Percentiles rank a stretch among this genome's conserved stretches.
These are phyloP conservation scores for Mylabris sibirica DNA, from an alignment of 2,888 invertebrate species.

Conservation along the genomic window DNA sequence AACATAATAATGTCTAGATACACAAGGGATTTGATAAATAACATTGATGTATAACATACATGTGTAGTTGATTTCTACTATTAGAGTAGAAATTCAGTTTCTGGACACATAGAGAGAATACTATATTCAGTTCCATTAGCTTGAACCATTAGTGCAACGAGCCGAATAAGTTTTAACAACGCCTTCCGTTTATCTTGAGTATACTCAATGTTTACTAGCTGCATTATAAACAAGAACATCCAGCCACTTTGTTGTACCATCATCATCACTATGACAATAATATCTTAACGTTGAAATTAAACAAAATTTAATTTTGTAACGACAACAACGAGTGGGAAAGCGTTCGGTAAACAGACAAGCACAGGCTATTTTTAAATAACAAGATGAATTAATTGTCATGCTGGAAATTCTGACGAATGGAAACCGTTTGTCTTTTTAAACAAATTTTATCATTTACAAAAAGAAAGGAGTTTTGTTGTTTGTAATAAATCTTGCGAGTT, in stretches of 20 bases:
- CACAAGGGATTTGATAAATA: constrained; percentile 12
- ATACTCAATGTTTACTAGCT: constrained; percentile 28
- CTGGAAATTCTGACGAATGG: neutral
- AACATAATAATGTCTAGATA: neutral
- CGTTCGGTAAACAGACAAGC: neutral
- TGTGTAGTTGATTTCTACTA: constrained; percentile 22
- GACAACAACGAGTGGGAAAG: neutral
- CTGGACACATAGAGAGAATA: constrained; percentile 17
- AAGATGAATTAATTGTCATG: neutral
- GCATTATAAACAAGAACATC: constrained; percentile 19
- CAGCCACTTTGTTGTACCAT: neutral
- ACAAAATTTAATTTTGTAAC: neutral
- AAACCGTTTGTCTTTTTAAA: neutral
- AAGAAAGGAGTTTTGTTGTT: neutral
- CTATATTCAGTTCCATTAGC: constrained; percentile 37
- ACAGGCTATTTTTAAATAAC: neutral
- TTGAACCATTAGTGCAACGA: constrained; percentile 35
- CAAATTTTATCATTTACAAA: constrained; percentile 4
- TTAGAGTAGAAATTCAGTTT: constrained; percentile 31
- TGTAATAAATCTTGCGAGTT: constrained; percentile 7
- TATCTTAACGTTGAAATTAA: neutral
- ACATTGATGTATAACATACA: constrained; percentile 15
- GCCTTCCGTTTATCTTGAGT: constrained; percentile 36
- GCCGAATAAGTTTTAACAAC: constrained; percentile 39
- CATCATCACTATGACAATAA: neutral